phyloP scores from a whole-genome alignment of 1,140 invertebrate genomes.

The Bradynema listronoti region DNA sequence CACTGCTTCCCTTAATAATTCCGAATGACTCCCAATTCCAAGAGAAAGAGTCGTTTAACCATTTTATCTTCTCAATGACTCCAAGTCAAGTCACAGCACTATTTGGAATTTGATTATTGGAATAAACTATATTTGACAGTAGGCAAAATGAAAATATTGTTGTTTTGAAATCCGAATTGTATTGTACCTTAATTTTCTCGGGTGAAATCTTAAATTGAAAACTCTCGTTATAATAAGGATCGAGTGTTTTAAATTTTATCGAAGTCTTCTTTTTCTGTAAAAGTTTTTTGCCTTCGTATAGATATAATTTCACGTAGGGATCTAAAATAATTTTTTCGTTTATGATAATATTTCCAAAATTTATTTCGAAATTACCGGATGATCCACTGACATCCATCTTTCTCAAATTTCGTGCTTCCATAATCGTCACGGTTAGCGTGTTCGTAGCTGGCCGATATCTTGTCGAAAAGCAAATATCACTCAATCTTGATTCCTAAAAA shows the following conservation, averaged over 20 bases:
- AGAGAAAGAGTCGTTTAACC: no score
- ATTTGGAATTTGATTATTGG: no score
- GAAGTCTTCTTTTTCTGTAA: slow-evolving; percentile 66
- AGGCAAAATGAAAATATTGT: no score
- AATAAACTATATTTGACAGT: no score
- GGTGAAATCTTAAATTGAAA: slow-evolving; percentile 66
- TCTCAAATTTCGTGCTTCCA: slow-evolving; percentile 73
- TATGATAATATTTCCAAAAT: slow-evolving; percentile 9
- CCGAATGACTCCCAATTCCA: no score
- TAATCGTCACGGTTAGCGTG: slow-evolving; percentile 70
- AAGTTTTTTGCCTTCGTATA: slow-evolving; percentile 64
- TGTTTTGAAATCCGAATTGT: no score
- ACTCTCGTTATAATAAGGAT: slow-evolving; percentile 64
- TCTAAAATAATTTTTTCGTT: slow-evolving; percentile 59
- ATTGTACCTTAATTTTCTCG: slow-evolving; percentile 69
- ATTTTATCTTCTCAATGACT: no score
- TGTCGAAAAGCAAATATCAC: slow-evolving; percentile 71
- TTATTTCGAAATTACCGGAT: slow-evolving; percentile 64
- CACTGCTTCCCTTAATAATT: no score
- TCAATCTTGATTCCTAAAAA: slow-evolving; percentile 60
- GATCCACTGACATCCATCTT: slow-evolving; percentile 75
- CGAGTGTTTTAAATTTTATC: slow-evolving; percentile 63
- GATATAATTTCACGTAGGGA: slow-evolving; percentile 65
- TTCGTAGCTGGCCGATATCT: slow-evolving; percentile 76
- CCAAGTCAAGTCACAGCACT: no score